Evolutionary conservation across 2,797 vertebrate species (phyloP).

Genomic region (Euthynnus affinis): DNA sequence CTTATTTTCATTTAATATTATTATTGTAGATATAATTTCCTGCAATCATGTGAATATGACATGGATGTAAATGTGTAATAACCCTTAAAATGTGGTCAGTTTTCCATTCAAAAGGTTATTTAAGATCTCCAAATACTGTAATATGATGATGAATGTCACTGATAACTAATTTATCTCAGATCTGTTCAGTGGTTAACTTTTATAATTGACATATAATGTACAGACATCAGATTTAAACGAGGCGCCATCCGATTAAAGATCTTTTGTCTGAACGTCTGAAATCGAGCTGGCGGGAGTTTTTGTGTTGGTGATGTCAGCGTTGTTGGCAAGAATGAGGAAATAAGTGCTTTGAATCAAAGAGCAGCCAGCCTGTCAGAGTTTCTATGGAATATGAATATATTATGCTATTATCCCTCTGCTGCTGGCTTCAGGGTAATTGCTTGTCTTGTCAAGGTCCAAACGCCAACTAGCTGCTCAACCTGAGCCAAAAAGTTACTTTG

Average conservation of each 20-base stretch:
- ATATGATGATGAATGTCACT: background rate
- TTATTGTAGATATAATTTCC: too few species aligned
- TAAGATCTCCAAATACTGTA: background rate
- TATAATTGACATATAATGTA: background rate
- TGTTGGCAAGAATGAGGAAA: constrained; percentile 24
- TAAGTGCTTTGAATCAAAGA: constrained; percentile 46
- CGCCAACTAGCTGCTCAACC: background rate
- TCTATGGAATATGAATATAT: constrained; percentile 20
- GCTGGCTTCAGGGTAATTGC: constrained; percentile 37
- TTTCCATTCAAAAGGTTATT: background rate
- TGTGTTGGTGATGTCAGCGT: background rate
- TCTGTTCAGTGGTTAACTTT: background rate
- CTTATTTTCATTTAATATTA: too few species aligned
- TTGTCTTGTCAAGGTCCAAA: constrained; percentile 37
- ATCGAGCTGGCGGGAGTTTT: constrained; percentile 29
- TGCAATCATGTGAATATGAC: background rate
- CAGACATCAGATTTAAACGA: constrained; percentile 20
- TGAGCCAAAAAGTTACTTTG: constrained; percentile 20
- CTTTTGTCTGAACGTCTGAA: constrained; percentile 24
- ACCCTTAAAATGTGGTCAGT: too few species aligned
- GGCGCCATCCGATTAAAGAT: constrained; percentile 11
- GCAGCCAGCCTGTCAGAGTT: constrained; percentile 41
- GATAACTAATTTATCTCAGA: background rate
- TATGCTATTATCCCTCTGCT: constrained; percentile 25
- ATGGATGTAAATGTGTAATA: too few species aligned